Conservation (phyloP, 37 sponge, comb jelly and placozoan genomes). For the Amphimedon queenslandica region DNA sequence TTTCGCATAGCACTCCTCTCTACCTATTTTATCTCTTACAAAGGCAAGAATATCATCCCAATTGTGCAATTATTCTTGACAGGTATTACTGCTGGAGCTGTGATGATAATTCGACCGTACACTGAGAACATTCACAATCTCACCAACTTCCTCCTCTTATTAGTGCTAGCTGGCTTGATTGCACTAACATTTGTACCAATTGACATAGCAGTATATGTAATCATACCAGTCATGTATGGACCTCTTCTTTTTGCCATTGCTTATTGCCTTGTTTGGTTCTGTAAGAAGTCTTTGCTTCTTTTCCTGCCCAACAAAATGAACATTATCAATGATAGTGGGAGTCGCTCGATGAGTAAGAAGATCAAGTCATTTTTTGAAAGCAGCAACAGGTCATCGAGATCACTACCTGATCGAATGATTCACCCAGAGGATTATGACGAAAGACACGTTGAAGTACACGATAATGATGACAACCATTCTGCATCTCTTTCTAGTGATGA, state of each 20-base stretch:
- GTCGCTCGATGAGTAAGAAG: neutral
- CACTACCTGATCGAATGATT: neutral
- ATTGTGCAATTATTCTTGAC: neutral
- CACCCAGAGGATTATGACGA: neutral
- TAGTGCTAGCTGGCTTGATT: neutral
- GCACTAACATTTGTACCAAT: neutral
- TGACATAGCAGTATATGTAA: neutral
- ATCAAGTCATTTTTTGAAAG: too few relatives aligned
- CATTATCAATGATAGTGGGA: neutral
- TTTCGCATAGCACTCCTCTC: slow-evolving; percentile 1
- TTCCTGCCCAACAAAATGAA: neutral
- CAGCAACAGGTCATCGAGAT: too few relatives aligned
- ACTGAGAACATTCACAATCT: neutral
- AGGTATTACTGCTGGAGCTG: neutral
- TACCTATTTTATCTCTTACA: neutral
- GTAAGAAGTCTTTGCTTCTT: neutral
- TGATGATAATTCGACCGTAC: neutral
- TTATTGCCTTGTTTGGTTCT: neutral
- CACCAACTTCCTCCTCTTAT: neutral
- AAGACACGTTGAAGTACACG: neutral
- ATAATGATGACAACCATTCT: too few relatives aligned
- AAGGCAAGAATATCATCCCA: neutral
- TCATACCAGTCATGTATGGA: neutral
- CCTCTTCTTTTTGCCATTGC: neutral
- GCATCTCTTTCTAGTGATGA: too few relatives aligned